These are phyloP conservation scores for Chromoteleia sp. DNA, from an alignment of 2,888 invertebrate genomes.

Conservation along the genomic window DNA sequence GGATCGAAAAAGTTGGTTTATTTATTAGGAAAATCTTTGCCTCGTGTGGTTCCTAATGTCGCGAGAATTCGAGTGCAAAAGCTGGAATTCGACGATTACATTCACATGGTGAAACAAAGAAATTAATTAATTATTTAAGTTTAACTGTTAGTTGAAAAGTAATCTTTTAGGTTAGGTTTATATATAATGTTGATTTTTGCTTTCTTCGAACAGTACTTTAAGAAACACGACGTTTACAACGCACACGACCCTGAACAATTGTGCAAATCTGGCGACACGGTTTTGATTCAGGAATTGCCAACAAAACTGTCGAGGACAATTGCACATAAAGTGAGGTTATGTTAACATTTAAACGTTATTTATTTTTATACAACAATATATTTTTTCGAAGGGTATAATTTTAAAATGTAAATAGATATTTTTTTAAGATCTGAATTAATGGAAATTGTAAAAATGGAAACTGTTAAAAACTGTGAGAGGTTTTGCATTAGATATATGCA, in stretches of 20 bases:
- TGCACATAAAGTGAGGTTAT: slow-evolving; percentile 87
- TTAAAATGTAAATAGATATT: too few species aligned
- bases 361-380: too few species aligned
- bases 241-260: slow-evolving; percentile 91
- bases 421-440: too few species aligned
- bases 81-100: slow-evolving; percentile 90
- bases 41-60: slow-evolving; percentile 91
- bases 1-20: slow-evolving; percentile 61
- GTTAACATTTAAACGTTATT: not conserved
- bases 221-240: slow-evolving; percentile 89
- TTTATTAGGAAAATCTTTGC: slow-evolving; percentile 92
- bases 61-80: slow-evolving; percentile 91
- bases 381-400: too few species aligned
- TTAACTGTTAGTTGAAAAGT: slow-evolving; percentile 10
- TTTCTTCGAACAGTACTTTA: slow-evolving; percentile 85
- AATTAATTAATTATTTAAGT: not conserved
- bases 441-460: too few species aligned
- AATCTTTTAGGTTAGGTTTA: slow-evolving; percentile 72
- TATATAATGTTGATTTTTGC: slow-evolving; percentile 14
- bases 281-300: slow-evolving; percentile 91
- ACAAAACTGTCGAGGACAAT: slow-evolving; percentile 91
- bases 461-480: too few species aligned
- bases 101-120: slow-evolving; percentile 90
- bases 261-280: slow-evolving; percentile 93
- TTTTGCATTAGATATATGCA: too few species aligned